phyloP scores from a whole-genome alignment of 2,888 invertebrate genomes.

The Drosophila limbata region DNA sequence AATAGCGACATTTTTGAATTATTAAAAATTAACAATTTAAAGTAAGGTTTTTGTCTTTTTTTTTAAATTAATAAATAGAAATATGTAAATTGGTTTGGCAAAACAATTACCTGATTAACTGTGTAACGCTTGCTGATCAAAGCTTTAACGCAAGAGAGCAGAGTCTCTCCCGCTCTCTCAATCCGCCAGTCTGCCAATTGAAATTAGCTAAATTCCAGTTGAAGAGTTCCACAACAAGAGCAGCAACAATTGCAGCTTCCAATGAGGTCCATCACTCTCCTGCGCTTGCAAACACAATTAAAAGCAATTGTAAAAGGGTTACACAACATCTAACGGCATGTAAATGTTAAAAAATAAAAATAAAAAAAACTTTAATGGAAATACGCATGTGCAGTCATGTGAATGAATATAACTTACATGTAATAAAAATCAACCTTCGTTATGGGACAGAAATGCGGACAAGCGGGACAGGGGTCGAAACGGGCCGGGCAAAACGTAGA shows the following conservation, averaged over 20 bases:
- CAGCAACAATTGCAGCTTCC: not conserved
- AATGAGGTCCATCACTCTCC: not conserved
- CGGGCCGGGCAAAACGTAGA: not conserved
- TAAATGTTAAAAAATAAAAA: constrained; percentile 12
- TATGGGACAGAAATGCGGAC: constrained; percentile 42
- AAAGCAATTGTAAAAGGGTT: constrained; percentile 46
- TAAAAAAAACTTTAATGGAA: constrained; percentile 11
- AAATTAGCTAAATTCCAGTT: not conserved
- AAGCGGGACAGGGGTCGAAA: constrained; percentile 11
- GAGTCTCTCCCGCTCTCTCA: not conserved
- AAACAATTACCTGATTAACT: too few relatives aligned
- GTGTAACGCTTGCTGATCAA: not conserved
- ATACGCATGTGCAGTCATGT: constrained; percentile 40
- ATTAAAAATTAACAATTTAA: too few relatives aligned
- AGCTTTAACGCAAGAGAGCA: not conserved
- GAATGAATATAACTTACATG: constrained; percentile 62
- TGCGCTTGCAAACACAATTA: constrained; percentile 28
- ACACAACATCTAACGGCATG: constrained; percentile 11
- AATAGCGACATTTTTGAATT: too few relatives aligned
- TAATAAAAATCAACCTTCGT: constrained; percentile 64
- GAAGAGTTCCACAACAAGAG: not conserved
- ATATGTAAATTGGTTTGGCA: too few relatives aligned
- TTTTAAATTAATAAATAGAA: too few relatives aligned
- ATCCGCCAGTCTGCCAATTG: not conserved
- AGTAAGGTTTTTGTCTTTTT: too few relatives aligned